Conservation (phyloP, 2,888 invertebrate genomes). For the Ophioninae sp. region DNA sequence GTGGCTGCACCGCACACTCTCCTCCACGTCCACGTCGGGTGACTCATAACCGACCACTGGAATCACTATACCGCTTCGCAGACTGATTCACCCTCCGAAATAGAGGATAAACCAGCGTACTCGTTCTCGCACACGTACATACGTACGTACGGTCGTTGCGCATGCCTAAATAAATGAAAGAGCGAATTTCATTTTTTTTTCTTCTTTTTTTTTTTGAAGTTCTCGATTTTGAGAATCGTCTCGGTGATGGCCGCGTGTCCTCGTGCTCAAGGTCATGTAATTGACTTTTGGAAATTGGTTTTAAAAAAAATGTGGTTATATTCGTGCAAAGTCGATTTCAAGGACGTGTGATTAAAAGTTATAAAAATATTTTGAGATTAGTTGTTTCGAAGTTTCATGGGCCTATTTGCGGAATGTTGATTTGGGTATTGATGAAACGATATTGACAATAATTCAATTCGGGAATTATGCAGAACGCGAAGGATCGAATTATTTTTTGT, state of each 20-base stretch:
- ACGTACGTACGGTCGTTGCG: not conserved
- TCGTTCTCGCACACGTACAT: not conserved
- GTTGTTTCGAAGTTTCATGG: no score
- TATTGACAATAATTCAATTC: no score
- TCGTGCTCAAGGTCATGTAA: not conserved
- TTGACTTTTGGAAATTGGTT: not conserved
- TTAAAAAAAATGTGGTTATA: not conserved
- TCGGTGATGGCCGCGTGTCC: not conserved
- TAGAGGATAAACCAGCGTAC: constrained; percentile 45
- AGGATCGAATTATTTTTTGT: no score
- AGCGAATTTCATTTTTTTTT: not conserved
- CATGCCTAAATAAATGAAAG: not conserved
- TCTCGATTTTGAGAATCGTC: not conserved
- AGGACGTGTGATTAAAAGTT: not conserved
- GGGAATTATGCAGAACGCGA: no score
- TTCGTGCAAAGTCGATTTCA: not conserved
- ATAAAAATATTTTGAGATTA: no score
- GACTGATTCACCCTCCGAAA: constrained; percentile 68
- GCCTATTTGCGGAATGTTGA: no score
- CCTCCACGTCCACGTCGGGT: constrained; percentile 48
- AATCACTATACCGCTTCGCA: constrained; percentile 62
- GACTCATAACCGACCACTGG: constrained; percentile 67
- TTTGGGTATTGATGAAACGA: no score
- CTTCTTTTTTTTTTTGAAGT: not conserved
- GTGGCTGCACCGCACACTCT: constrained; percentile 34